Percentiles rank a stretch among this genome's conserved stretches.
These are phyloP conservation scores for Stylophora pistillata DNA, from an alignment of 64 coral and sea anemone species.

Conservation along the genomic window DNA sequence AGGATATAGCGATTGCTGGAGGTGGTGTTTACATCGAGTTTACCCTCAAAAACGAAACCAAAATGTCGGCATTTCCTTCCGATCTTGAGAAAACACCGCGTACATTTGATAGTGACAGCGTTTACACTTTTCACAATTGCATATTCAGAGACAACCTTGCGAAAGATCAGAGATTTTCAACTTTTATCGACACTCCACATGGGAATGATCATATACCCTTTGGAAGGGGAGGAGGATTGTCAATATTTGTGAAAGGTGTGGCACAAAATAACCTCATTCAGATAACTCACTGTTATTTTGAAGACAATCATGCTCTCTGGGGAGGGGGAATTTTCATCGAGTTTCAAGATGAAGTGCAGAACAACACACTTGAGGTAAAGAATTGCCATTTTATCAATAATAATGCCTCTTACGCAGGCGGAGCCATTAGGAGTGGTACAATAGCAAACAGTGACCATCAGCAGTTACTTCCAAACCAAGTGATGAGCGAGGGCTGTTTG, in stretches of 20 bases:
- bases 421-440: slow-evolving; percentile 52
- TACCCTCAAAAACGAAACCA: slow-evolving; percentile 5
- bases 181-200: background rate
- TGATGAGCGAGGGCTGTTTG: slow-evolving; percentile 7
- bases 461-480: slow-evolving; percentile 18
- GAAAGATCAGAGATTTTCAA: background rate
- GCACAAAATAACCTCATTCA: slow-evolving; percentile 62
- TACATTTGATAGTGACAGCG: slow-evolving; percentile 12
- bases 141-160: slow-evolving; percentile 29
- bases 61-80: background rate
- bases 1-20: slow-evolving; percentile 26
- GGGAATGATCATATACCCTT: slow-evolving; percentile 11
- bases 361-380: slow-evolving; percentile 17
- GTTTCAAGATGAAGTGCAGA: slow-evolving; percentile 46
- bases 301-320: slow-evolving; percentile 46
- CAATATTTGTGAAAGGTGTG: slow-evolving; percentile 40
- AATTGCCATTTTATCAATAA: slow-evolving; percentile 31
- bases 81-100: background rate
- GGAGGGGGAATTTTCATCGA: slow-evolving; percentile 60
- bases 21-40: slow-evolving; percentile 55
- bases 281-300: slow-evolving; percentile 51
- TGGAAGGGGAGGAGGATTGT: slow-evolving; percentile 52
- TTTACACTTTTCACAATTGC: slow-evolving; percentile 8
- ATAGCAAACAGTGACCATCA: background rate
- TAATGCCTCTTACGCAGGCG: slow-evolving; percentile 40